Conservation (phyloP, 2,888 invertebrate genomes). For the Monochamus alternatus region DNA sequence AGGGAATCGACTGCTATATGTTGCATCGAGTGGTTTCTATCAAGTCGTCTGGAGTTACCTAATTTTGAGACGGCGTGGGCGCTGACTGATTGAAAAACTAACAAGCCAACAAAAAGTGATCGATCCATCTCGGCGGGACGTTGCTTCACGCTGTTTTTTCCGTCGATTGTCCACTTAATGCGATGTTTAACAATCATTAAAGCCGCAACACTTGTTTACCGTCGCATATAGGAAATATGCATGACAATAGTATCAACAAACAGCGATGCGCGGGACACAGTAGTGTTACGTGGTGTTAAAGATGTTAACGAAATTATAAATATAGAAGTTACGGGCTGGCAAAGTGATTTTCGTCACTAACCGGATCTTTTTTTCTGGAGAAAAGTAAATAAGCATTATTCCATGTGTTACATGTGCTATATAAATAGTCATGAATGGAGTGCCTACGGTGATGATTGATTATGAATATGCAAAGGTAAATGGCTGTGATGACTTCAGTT, state of each 20-base stretch:
- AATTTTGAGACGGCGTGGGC: not conserved
- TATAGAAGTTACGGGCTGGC: slow-evolving; percentile 14
- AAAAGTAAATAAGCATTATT: slow-evolving; percentile 8
- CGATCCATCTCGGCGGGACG: slow-evolving; percentile 6
- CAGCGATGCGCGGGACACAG: slow-evolving; percentile 12
- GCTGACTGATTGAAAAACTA: not conserved
- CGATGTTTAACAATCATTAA: slow-evolving; percentile 11
- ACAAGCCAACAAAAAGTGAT: not conserved
- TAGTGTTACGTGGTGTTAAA: slow-evolving; percentile 14
- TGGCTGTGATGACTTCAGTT: not conserved
- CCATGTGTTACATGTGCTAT: slow-evolving; percentile 2
- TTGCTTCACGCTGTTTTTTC: slow-evolving; percentile 8
- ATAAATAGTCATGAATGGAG: slow-evolving; percentile 5
- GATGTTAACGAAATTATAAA: slow-evolving; percentile 21
- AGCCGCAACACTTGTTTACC: slow-evolving; percentile 16
- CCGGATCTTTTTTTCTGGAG: slow-evolving; percentile 1
- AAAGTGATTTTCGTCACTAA: slow-evolving; percentile 15
- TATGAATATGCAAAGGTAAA: slow-evolving; percentile 8
- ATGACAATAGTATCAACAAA: slow-evolving; percentile 27
- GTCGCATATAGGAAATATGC: slow-evolving; percentile 25
- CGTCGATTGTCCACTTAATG: slow-evolving; percentile 15
- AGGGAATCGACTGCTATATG: too few species aligned
- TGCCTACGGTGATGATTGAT: slow-evolving; percentile 2
- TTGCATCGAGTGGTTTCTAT: too few species aligned
- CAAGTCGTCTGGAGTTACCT: too few species aligned